These are phyloP conservation scores for Natrix natrix DNA, from an alignment of 2,797 vertebrate species.

Conservation along the genomic window DNA sequence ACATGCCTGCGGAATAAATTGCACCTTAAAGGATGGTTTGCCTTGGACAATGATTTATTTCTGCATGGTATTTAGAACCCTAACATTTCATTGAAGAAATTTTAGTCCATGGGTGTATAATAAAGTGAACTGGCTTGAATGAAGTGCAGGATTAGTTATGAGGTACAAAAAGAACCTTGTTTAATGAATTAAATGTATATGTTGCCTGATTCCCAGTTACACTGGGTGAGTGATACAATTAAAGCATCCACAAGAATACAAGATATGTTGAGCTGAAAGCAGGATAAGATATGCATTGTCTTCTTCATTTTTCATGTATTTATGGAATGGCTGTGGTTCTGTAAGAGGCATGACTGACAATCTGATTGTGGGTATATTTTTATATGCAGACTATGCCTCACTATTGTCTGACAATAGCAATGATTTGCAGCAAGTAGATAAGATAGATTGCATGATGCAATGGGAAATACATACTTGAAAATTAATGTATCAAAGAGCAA, in stretches of 20 bases:
- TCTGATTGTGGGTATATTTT: background rate
- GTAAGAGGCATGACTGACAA: background rate
- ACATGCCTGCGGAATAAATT: too few relatives aligned
- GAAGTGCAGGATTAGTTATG: background rate
- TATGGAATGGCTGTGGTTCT: background rate
- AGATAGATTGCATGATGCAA: background rate
- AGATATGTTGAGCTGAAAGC: background rate
- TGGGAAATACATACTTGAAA: background rate
- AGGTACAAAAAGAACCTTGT: background rate
- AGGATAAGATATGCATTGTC: background rate
- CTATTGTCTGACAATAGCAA: background rate
- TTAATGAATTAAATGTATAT: background rate
- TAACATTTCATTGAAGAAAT: too few relatives aligned
- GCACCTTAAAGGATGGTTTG: too few relatives aligned
- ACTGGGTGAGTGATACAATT: background rate
- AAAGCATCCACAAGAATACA: background rate
- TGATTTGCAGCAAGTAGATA: background rate
- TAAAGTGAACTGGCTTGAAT: background rate
- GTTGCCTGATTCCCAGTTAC: background rate
- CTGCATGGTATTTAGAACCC: too few relatives aligned
- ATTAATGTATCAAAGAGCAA: background rate
- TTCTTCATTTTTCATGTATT: background rate
- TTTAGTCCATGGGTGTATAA: background rate
- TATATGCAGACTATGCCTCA: background rate
- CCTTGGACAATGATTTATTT: too few relatives aligned